Evolutionary conservation across 2,113 vertebrate species (phyloP).

Genomic region (Micronisus gabar): DNA sequence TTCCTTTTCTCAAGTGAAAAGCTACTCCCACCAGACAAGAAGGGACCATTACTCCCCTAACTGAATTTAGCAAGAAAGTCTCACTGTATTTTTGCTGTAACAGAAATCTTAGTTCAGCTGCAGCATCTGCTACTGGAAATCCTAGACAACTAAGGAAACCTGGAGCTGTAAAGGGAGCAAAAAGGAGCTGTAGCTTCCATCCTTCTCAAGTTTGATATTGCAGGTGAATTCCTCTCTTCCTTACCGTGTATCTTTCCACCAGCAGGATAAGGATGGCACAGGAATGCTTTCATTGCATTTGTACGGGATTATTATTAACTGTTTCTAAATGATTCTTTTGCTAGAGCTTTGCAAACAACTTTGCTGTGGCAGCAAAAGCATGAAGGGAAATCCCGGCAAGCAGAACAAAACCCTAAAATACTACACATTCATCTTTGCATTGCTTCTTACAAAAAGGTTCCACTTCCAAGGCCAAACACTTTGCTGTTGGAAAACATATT

Average conservation of each 20-base stretch:
- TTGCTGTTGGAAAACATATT: not conserved
- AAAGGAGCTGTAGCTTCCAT: not conserved
- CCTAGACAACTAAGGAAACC: not conserved
- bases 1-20: not conserved
- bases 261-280: not conserved
- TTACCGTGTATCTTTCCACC: not conserved
- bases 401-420: not conserved
- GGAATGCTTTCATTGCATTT: not conserved
- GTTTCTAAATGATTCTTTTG: not conserved
- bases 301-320: not conserved
- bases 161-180: not conserved
- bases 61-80: not conserved
- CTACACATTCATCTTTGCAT: not conserved
- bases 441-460: conserved; percentile 19
- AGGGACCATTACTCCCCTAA: not conserved
- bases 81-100: not conserved
- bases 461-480: not conserved
- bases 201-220: not conserved
- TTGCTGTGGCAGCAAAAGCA: not conserved
- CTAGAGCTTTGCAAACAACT: conserved; percentile 3
- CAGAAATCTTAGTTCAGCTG: not conserved
- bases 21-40: not conserved
- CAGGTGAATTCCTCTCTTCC: not conserved
- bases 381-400: not conserved
- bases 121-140: not conserved